A percentile compares a stretch with the other conserved stretches of the same genome.
Evolutionary conservation across 35 echinoderm and acorn worm species (phyloP).

Genomic region (Ptychodera flava): DNA sequence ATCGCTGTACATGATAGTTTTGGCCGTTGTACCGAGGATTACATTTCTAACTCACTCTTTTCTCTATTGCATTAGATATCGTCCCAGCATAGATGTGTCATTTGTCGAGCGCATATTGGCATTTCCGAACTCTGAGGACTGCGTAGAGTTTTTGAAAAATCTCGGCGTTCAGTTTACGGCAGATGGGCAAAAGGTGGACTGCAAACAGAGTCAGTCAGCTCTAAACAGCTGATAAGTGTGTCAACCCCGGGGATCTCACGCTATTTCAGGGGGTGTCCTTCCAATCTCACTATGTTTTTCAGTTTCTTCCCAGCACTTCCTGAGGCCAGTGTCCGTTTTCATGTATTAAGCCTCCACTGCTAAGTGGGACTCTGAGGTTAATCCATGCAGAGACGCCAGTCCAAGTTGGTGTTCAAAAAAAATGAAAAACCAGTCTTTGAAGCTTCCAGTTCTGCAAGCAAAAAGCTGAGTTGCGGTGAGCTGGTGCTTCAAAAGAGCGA

Average conservation of each 20-base stretch:
- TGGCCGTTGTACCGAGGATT: neutral
- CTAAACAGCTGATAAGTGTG: neutral
- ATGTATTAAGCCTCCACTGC: too few species aligned
- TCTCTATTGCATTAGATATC: slow-evolving; percentile 47
- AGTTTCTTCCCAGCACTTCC: neutral
- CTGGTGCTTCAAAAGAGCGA: too few species aligned
- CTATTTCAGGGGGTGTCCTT: neutral
- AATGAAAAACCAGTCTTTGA: too few species aligned
- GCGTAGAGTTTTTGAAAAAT: slow-evolving; percentile 72
- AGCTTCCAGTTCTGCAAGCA: too few species aligned
- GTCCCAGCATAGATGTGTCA: slow-evolving; percentile 63
- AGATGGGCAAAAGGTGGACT: slow-evolving; percentile 74
- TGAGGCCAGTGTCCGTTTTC: neutral
- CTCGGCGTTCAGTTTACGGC: slow-evolving; percentile 41
- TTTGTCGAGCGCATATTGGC: slow-evolving; percentile 74
- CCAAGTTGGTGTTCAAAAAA: too few species aligned
- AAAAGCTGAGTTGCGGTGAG: too few species aligned
- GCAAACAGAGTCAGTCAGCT: slow-evolving; percentile 50
- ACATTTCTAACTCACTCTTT: neutral
- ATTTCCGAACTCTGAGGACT: slow-evolving; percentile 71
- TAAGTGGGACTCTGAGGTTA: too few species aligned
- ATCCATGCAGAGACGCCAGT: too few species aligned
- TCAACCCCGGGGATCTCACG: neutral
- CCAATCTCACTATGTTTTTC: neutral
- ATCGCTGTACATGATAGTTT: neutral